Evolutionary conservation across 1,140 invertebrate genomes (phyloP).

Genomic region (Schlechtendalia chinensis): DNA sequence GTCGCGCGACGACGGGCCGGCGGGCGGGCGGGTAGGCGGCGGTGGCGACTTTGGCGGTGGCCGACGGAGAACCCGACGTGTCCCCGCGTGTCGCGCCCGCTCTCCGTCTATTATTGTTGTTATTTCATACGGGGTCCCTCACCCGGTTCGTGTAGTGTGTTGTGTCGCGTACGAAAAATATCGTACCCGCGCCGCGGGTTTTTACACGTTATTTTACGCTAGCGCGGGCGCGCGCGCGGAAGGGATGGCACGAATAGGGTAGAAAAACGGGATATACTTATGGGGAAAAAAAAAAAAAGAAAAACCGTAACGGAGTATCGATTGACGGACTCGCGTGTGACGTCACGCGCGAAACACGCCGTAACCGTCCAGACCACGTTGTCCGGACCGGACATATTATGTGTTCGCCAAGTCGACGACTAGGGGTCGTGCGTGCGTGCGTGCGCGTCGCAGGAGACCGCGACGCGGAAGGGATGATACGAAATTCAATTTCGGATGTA

Average conservation of each 20-base stretch:
- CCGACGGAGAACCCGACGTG: background rate
- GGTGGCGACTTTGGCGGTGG: background rate
- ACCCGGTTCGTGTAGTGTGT: too few relatives aligned
- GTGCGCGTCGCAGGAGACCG: too few relatives aligned
- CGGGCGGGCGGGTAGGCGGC: background rate
- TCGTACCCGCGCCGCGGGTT: too few relatives aligned
- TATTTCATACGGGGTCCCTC: too few relatives aligned
- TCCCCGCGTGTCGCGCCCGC: background rate
- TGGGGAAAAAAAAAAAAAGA: background rate
- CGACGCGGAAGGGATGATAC: background rate
- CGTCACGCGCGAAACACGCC: background rate
- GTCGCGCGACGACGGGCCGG: background rate
- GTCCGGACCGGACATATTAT: too few relatives aligned
- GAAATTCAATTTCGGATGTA: slow-evolving; percentile 10
- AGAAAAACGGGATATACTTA: background rate
- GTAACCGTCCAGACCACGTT: background rate
- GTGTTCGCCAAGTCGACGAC: too few relatives aligned
- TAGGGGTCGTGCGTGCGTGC: too few relatives aligned
- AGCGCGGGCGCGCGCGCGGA: too few relatives aligned
- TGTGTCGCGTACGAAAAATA: too few relatives aligned
- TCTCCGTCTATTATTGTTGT: too few relatives aligned
- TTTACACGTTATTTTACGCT: too few relatives aligned
- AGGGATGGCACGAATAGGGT: too few relatives aligned
- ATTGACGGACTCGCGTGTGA: slow-evolving; percentile 15
- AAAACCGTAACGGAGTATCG: slow-evolving; percentile 2